Evolutionary conservation across 2,113 vertebrate species (phyloP), one percentile per base, ranked within the genome.

Genomic region (Poecile atricapillus): DNA sequence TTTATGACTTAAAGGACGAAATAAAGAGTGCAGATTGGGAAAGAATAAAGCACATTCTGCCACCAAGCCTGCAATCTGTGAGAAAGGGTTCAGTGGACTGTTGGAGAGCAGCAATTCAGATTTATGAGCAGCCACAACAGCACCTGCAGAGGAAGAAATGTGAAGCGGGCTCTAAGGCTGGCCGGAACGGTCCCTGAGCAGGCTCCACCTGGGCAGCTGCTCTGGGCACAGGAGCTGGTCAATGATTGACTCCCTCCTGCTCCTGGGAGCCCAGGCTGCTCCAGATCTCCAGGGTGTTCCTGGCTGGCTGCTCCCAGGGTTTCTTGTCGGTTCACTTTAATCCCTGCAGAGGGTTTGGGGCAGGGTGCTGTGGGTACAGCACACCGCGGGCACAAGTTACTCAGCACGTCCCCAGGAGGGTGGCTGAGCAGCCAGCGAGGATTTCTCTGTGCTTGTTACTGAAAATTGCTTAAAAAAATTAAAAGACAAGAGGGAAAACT

Each of bases 61-160:
- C 75, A 76, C 33, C 37, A 46, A 76, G 46, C 4, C 56, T 76
- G 73, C 17, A 84, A 3, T 16, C 22, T 58, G 46, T 21, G 90
- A 85, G 50, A 28, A 90, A 35, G 47, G 77, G 43, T 13, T 67
- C 41, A 31, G 43, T 47, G 41, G 44, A 21, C 46, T 73, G 81
- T 1, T 74, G 58, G 1, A 69, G 84, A 60, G 41, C 8, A 67
- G 82, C 68, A 93, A 63, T 55, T 88, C 87, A 90, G 70, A 83
- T 93, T 93, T 88, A 68, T 71, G 87, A 68, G 95, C 87, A 69
- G 73, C 76, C 89, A 91, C 43, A 64, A 0, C 31, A 79, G 49
- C 94, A 95, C 95, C 93, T 96, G 93, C 78, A 62, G 30, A 75
- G 71, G 82, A 47, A 74, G 94, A 86, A 86, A 93, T 59, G 10